Evolutionary conservation across 2,888 invertebrate species (phyloP).

Genomic region (Cerceris ruficornis): DNA sequence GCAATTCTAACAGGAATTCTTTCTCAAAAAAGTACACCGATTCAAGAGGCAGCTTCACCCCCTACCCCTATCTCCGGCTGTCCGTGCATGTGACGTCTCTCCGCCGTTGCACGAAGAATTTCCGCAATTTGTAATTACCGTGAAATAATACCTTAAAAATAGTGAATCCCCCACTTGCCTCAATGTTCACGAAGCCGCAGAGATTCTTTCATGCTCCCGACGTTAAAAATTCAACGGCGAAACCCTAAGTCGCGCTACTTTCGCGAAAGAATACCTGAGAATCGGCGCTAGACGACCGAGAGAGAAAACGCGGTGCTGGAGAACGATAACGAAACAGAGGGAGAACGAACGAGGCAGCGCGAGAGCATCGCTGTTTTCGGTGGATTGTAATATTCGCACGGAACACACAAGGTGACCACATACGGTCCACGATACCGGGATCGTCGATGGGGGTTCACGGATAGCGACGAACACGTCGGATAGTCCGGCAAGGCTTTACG

Average conservation of each 20-base stretch:
- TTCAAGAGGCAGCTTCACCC: too few relatives aligned
- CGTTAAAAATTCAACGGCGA: not conserved
- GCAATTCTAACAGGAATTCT: too few relatives aligned
- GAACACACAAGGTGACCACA: conserved; percentile 36
- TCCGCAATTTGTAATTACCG: too few relatives aligned
- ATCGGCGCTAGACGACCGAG: not conserved
- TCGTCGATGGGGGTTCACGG: conserved; percentile 37
- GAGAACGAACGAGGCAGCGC: conserved; percentile 7
- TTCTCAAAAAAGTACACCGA: too few relatives aligned
- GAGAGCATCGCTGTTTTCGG: conserved; percentile 40
- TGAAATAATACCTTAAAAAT: too few relatives aligned
- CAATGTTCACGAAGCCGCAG: too few relatives aligned
- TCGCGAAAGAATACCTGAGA: not conserved
- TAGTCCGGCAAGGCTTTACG: conserved; percentile 63
- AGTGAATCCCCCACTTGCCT: too few relatives aligned
- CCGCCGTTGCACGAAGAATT: too few relatives aligned
- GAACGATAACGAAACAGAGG: conserved; percentile 8
- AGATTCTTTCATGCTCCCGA: too few relatives aligned
- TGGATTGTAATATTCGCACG: conserved; percentile 47
- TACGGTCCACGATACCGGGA: conserved; percentile 30
- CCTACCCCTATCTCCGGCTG: too few relatives aligned
- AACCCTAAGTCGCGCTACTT: not conserved
- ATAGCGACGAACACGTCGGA: conserved; percentile 40
- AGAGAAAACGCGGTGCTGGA: conserved; percentile 2
- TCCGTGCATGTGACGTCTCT: too few relatives aligned